phyloP scores from a whole-genome alignment of 1,140 invertebrate genomes.

The Scaptomyza graminum region DNA sequence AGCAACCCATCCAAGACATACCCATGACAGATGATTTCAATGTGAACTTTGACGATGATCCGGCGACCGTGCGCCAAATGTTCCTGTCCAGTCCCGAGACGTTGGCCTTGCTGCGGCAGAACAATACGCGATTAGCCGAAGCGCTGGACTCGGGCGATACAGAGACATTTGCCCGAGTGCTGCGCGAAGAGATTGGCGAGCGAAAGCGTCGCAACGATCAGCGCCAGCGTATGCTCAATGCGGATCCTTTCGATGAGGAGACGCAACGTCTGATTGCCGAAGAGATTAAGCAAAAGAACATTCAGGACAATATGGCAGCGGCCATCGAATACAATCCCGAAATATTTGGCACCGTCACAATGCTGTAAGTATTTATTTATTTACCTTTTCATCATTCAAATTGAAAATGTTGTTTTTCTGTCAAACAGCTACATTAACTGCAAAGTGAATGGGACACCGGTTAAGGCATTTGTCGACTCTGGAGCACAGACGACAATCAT shows the following conservation, averaged over 20 bases:
- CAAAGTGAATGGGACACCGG: constrained; percentile 96
- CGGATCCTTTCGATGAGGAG: constrained; percentile 97
- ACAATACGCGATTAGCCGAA: constrained; percentile 96
- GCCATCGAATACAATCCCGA: constrained; percentile 99
- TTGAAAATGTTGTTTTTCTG: no score
- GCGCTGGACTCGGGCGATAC: constrained; percentile 93
- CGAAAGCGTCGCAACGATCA: constrained; percentile 92
- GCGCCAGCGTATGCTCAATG: constrained; percentile 92
- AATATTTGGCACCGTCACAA: constrained; percentile 98
- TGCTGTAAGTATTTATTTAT: constrained; percentile 88
- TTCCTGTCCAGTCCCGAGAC: constrained; percentile 96
- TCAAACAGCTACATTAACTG: constrained; percentile 91
- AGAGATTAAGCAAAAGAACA: constrained; percentile 97
- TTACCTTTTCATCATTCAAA: no score
- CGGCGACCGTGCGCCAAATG: constrained; percentile 94
- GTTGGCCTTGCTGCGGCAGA: constrained; percentile 94
- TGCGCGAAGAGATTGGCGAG: constrained; percentile 91
- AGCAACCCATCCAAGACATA: constrained; percentile 56
- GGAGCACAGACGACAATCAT: constrained; percentile 97
- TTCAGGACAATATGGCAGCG: constrained; percentile 99
- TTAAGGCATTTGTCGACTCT: constrained; percentile 99
- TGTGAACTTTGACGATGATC: constrained; percentile 89
- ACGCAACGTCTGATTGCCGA: constrained; percentile 97
- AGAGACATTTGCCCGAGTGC: constrained; percentile 92
- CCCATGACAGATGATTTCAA: constrained; percentile 78